Conservation (phyloP, 2,113 vertebrate genomes). For the Brachypodius melanocephalos region DNA sequence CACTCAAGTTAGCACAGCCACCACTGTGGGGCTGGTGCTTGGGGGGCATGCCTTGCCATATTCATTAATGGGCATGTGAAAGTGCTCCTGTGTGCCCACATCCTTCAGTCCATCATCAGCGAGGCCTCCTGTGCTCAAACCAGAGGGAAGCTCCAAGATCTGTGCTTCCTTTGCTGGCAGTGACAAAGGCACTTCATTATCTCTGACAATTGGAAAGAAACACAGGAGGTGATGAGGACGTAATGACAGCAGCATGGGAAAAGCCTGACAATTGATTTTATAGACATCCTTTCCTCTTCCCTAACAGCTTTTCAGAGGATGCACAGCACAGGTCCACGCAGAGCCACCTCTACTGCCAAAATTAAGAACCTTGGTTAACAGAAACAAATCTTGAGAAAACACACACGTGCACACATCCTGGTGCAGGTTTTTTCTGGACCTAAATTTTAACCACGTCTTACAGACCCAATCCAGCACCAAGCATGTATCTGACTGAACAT, state of each 20-base stretch:
- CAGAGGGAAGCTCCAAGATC: not conserved
- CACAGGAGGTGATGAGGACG: not conserved
- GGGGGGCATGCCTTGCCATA: not conserved
- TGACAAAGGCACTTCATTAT: not conserved
- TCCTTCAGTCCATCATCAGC: not conserved
- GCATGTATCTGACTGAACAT: accelerated
- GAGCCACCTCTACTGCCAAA: not conserved
- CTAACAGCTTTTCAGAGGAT: not conserved
- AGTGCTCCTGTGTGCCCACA: not conserved
- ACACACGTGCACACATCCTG: accelerated
- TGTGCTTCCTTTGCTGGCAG: not conserved
- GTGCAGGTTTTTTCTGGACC: not conserved
- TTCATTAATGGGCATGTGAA: accelerated
- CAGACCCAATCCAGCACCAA: not conserved
- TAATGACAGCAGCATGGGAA: not conserved
- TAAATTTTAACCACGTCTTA: not conserved
- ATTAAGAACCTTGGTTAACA: not conserved
- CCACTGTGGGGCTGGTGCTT: accelerated
- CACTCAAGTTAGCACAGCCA: not conserved
- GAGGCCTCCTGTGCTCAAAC: not conserved
- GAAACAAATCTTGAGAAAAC: not conserved
- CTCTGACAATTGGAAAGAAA: not conserved
- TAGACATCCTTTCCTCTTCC: not conserved
- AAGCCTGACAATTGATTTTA: not conserved
- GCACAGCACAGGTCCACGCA: not conserved